Evolutionary conservation across 1,140 invertebrate species (phyloP), one percentile per base, ranked within the genome.

Genomic region (Drosophila insularis): DNA sequence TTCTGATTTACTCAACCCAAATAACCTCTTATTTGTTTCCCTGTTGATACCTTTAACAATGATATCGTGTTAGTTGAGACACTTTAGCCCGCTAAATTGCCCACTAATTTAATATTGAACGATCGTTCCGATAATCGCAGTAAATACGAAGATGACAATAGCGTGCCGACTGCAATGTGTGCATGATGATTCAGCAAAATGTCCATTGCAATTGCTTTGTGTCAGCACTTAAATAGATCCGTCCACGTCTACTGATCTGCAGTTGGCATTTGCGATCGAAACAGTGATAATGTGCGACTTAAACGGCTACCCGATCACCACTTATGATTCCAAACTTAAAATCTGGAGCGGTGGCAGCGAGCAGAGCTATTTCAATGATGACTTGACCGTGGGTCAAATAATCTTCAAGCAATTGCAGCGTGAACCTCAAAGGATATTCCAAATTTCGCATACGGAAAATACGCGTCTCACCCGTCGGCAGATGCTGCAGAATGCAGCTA

Each of bases 371-470:
- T 87, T 79, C 62, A 81, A 86, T 55, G 71, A 86, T 21, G 82
- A 81, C 1, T 68, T 86, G 4, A 87, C 82, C 10, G 74, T 79
- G 13, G 82, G 84, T 13, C 85, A 89, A 50, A 80, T 89, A 4
- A 80, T 89, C 32, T 84, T 80, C 53, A 69, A 62, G 19, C 73
- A 74, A 54, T 21, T 89, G 63, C 84, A 89, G 23, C 67, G 50
- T 19, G 71, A 89, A 5, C 67, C 84, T 2, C 72, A 85, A n/a
- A 73, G 79, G 31, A 72, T 90, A 39, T 87, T 81, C 35, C 76
- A 91, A 60, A 80, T 89, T 5, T 91, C 91, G 2, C 74, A 86
- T 31, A 62, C 77, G 32, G 86, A 91, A 21, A 87, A 80, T 23
- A 90, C 90, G 10, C 71, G 86, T 0, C 61, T 92, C 0, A 91